Evolutionary conservation across 2,113 vertebrate species (phyloP).

Genomic region (Catharus fuscescens): DNA sequence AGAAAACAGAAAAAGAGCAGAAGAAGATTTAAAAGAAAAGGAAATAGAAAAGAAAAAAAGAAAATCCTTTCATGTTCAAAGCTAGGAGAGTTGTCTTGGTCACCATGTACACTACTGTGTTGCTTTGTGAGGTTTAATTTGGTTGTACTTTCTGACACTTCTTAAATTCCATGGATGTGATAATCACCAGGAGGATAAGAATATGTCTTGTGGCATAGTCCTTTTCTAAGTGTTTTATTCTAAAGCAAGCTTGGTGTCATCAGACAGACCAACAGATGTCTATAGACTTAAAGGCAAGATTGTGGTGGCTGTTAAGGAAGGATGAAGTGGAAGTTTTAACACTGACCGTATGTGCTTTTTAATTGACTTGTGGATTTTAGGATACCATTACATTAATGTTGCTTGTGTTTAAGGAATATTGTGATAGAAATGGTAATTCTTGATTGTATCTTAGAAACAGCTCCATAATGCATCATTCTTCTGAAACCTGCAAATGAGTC

Average conservation of each 20-base stretch:
- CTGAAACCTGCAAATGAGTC: conserved; percentile 40
- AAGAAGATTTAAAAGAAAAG: not conserved
- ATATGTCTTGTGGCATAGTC: not conserved
- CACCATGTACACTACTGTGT: not conserved
- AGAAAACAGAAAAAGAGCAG: not conserved
- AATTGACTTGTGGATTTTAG: conserved; percentile 36
- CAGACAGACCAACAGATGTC: conserved; percentile 18
- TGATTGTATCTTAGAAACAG: conserved; percentile 3
- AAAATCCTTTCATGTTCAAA: not conserved
- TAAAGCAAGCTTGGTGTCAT: conserved; percentile 4
- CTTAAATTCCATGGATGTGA: conserved; percentile 3
- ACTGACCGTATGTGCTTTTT: conserved; percentile 41
- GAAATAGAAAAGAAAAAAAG: not conserved
- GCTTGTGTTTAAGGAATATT: not conserved
- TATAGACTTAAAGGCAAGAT: conserved; percentile 37
- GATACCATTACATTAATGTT: not conserved
- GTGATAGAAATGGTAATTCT: conserved; percentile 47
- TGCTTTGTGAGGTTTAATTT: conserved; percentile 28
- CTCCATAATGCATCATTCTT: conserved; percentile 13
- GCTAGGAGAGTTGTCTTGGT: not conserved
- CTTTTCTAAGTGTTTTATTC: not conserved
- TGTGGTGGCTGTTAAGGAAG: conserved; percentile 13
- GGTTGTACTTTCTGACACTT: conserved; percentile 17
- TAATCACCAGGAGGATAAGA: not conserved
- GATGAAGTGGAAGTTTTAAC: conserved; percentile 57